Evolutionary conservation across 2,888 invertebrate genomes (phyloP), one percentile per base, ranked within the genome.

Genomic region (Ornithoptera priamus): DNA sequence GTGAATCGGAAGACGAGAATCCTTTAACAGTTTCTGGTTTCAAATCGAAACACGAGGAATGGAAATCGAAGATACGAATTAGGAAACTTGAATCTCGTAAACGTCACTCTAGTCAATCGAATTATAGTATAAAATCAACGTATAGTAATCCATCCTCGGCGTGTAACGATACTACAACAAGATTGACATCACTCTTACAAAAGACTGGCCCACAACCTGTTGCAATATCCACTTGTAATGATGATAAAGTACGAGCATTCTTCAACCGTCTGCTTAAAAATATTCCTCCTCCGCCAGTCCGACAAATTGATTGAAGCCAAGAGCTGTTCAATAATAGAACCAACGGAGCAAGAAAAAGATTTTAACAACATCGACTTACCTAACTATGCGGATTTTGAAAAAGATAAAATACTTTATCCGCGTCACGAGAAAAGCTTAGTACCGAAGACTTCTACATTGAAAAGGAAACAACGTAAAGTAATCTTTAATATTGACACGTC

Each of bases 1-100:
- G 92, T 74, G 91, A 91, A 78, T 92, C 92, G 0, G 92, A 92
- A 67, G 92, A 91, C 46, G 92, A 92, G 73, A 87, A 81, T 69
- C 85, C 90, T 1, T 72, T 90, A 57, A 87, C 86, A 63, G 73
- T 91, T 10, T 83, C 77, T 46, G 91, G 90, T 50, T 92, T 92
- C 76, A 78, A 76, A 75, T 80, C 71, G 42, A 92, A 91, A 79
- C 86, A 90, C 70, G 75, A 77, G 58, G 84, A 89, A 72, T 90
- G 92, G 90, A 87, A 86, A 77, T 82, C 86, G 1, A 92, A 88
- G 73, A 81, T 90, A 74, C 75, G 78, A 53, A 78, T 90, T 58
- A 84, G 82, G 75, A 83, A 81, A 76, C 81, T 83, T 39, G 76
- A 82, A 66, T 81, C 81, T n/a, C 76, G 79, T 69, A 80, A 81